Evolutionary conservation across 2,888 invertebrate species (phyloP), one percentile per base, ranked within the genome.

Genomic region (Apamea sordens): DNA sequence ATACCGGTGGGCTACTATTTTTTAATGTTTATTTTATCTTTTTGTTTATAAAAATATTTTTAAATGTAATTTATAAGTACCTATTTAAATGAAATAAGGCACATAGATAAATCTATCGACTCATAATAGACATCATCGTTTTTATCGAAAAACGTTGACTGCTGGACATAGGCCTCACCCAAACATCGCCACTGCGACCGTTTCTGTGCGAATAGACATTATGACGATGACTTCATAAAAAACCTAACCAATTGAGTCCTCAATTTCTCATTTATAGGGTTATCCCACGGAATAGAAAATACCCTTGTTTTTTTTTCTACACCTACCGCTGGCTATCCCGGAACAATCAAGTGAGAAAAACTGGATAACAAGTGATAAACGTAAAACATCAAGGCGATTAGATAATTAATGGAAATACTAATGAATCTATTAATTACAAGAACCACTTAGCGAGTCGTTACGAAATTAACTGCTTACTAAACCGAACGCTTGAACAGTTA

Each of bases 351-450:
- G 0, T 36, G 13, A 28, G 15, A 41, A 28, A 32, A 64, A 63
- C 28, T 18, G 36, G 10, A 53, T 44, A 44, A 15, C 15, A n/a
- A 81, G 64, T 56, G 24, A 10, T 67, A 59, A 50, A n/a, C 15
- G 32, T 2, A 28, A 74, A 80, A 81, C 56, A 59, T n/a, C 36
- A 8, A 82, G 21, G 32, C 41, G 41, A 74, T 74, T 74, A 74
- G 47, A 50, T 65, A 74, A 82, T 59, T 74, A 74, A 32, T 79
- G 47, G 74, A 82, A 73, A 74, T 18, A 50, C 59, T 59, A 82
- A 75, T 82, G 50, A 74, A 65, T 41, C 41, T 50, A 82, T 82
- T 73, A 67, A 79, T 82, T 80, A 64, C 24, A 28, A 79, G 82
- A 74, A 80, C 59, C 59, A 11, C n/a, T 82, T 65, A 73, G n/a